Evolutionary conservation across 1,140 invertebrate genomes (phyloP), one percentile per base, ranked within the genome.

Genomic region (Conus betulinus): DNA sequence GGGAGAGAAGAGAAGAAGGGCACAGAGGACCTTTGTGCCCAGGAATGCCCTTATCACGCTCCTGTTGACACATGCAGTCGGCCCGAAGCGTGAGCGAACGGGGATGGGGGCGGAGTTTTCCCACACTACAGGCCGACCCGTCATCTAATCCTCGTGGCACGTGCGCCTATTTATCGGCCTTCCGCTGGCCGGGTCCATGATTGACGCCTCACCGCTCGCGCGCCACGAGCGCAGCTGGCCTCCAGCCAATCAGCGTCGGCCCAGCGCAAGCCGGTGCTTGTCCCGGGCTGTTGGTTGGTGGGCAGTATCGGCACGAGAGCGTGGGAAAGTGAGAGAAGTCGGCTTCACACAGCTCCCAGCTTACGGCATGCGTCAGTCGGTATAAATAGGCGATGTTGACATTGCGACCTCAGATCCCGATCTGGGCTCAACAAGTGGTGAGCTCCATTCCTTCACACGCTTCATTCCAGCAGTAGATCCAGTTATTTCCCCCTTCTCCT

Each of bases 71-170:
- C 90, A 91, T 88, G 81, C 88, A 89, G 87, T 88, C 67, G 82
- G 87, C 87, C 87, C 85, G 90, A 88, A 84, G 88, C 86, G 85
- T 85, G 74, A 81, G 78, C 67, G 67, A 7, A 71, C 13, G 85
- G 88, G 81, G 83, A 86, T 84, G 87, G 89, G 87, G 92, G 92
- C 90, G 92, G 83, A 85, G 92, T 92, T 93, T 93, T 93, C 92
- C 92, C 92, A 93, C 90, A 92, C 89, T 90, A 87, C 86, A 63
- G 87, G 85, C 78, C 82, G 78, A 84, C 89, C 85, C 86, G 85
- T 90, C 82, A 89, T 78, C 88, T 89, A 90, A 91, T 90, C 89
- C 78, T 57, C 53, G 27, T 88, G 92, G 90, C 90, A 92, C 91
- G 91, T 91, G 90, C 85, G 89, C 81, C 88, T 91, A 91, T 92